phyloP scores from a whole-genome alignment of 2,113 vertebrate genomes.

The Rhagologus leucostigma region DNA sequence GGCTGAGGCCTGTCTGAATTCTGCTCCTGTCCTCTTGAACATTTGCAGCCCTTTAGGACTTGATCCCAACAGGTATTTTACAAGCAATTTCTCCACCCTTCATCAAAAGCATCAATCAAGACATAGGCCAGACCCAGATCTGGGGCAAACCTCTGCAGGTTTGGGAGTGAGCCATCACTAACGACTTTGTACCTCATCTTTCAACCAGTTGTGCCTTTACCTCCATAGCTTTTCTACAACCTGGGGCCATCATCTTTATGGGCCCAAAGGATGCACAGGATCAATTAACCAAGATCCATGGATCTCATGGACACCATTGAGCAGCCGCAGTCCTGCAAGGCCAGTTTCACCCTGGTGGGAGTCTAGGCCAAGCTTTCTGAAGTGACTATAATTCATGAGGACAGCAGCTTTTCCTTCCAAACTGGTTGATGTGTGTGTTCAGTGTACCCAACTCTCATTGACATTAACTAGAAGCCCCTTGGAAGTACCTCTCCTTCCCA shows the following conservation, averaged over 20 bases:
- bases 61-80: background rate
- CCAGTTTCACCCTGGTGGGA: background rate
- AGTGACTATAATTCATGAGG: background rate
- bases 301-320: background rate
- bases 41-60: accelerated
- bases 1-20: background rate
- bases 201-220: background rate
- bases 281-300: background rate
- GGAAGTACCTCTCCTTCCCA: background rate
- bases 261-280: background rate
- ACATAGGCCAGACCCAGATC: background rate
- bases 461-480: background rate
- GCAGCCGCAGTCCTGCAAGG: background rate
- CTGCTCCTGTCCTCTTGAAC: background rate
- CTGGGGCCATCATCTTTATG: background rate
- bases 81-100: background rate
- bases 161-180: background rate
- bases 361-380: background rate
- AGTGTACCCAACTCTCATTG: background rate
- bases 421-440: background rate
- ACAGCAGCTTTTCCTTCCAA: background rate
- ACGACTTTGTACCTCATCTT: background rate
- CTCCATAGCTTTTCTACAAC: background rate
- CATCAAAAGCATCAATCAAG: background rate
- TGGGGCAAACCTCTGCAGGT: background rate